Conservation (phyloP, 2,888 invertebrate genomes). For the Gasteruption jaculator region DNA sequence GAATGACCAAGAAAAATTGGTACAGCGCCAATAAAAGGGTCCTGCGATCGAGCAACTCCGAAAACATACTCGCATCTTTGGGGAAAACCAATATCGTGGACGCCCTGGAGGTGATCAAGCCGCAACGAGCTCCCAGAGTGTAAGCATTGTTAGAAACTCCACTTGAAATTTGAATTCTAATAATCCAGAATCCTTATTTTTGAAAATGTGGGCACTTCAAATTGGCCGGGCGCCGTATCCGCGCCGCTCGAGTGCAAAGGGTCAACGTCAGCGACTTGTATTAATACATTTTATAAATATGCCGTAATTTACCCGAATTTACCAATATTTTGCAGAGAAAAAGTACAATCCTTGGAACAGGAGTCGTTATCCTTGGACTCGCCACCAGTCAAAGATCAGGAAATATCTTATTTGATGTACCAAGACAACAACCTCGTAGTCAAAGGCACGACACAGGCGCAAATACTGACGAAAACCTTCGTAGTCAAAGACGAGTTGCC, state of each 20-base stretch:
- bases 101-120: slow-evolving; percentile 59
- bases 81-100: slow-evolving; percentile 63
- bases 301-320: too few species aligned
- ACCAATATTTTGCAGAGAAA: too few species aligned
- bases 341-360: too few species aligned
- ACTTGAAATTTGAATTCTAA: slow-evolving; percentile 4
- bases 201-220: too few species aligned
- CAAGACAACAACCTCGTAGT: slow-evolving; percentile 63
- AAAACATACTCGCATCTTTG: slow-evolving; percentile 54
- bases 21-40: slow-evolving; percentile 61
- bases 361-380: too few species aligned
- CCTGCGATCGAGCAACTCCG: slow-evolving; percentile 57
- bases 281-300: too few species aligned
- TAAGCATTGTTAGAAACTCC: slow-evolving; percentile 13
- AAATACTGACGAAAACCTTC: slow-evolving; percentile 75
- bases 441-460: slow-evolving; percentile 73
- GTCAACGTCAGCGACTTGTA: too few species aligned
- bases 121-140: slow-evolving; percentile 36
- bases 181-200: slow-evolving; percentile 8
- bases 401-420: slow-evolving; percentile 59
- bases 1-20: slow-evolving; percentile 73
- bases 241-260: too few species aligned
- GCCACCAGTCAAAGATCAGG: too few species aligned
- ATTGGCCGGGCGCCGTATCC: too few species aligned
- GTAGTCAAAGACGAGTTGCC: slow-evolving; percentile 62